A percentile compares a stretch with the other conserved stretches of the same genome.
Evolutionary conservation across 2,888 invertebrate species (phyloP).

Genomic region (Drymonia ruficornis): DNA sequence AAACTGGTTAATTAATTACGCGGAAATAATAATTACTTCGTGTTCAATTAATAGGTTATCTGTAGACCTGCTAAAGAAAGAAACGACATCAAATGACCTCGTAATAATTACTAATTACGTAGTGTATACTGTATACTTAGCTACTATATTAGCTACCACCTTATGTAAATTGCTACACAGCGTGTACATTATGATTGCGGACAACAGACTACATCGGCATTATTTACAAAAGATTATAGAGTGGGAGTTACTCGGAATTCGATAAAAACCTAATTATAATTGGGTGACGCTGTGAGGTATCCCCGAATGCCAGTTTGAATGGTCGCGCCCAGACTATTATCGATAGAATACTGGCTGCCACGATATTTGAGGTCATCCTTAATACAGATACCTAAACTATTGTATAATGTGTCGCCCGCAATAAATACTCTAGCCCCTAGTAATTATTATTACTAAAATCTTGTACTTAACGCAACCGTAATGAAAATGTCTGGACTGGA

Average conservation of each 20-base stretch:
- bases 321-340: too few species aligned
- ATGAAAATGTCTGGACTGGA: constrained; percentile 2
- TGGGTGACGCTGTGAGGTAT: too few species aligned
- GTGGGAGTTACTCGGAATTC: neutral
- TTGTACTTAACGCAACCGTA: neutral
- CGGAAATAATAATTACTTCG: neutral
- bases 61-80: neutral
- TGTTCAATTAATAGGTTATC: neutral
- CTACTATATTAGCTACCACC: neutral
- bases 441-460: constrained; percentile 2
- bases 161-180: neutral
- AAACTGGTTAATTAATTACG: neutral
- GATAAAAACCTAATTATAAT: neutral
- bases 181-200: neutral
- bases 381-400: too few species aligned
- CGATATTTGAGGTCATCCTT: too few species aligned
- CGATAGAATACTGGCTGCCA: too few species aligned
- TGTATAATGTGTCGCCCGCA: neutral
- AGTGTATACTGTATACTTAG: neutral
- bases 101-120: neutral
- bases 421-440: neutral
- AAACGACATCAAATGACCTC: neutral
- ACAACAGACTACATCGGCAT: neutral
- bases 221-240: neutral
- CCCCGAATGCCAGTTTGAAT: too few species aligned